phyloP scores from a whole-genome alignment of 2,797 vertebrate species.

The Coregonus sp. region DNA sequence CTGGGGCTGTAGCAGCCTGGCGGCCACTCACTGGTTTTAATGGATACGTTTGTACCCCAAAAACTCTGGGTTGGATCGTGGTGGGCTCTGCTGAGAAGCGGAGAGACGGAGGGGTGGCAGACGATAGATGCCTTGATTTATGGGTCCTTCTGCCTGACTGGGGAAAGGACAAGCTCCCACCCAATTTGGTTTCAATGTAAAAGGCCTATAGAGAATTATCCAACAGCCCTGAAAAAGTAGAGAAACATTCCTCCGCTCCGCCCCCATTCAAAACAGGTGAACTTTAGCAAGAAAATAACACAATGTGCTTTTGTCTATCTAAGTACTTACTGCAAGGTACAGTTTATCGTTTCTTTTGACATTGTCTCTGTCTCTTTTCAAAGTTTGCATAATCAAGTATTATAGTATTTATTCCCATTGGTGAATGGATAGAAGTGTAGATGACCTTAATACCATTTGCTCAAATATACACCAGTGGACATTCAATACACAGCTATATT shows the following conservation, averaged over 20 bases:
- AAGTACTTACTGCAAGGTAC: neutral
- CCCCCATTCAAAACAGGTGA: conserved; percentile 63
- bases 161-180: conserved; percentile 89
- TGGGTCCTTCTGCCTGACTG: conserved; percentile 85
- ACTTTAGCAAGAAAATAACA: conserved; percentile 45
- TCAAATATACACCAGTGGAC: neutral
- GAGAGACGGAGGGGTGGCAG: conserved; percentile 88
- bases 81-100: conserved; percentile 86
- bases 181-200: conserved; percentile 96
- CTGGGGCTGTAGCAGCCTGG: conserved; percentile 78
- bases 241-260: conserved; percentile 75
- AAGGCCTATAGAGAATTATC: conserved; percentile 84
- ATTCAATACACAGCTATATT: neutral
- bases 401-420: neutral
- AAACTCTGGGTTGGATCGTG: conserved; percentile 85
- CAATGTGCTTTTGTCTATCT: conserved; percentile 40
- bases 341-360: neutral
- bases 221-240: conserved; percentile 74
- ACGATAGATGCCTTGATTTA: conserved; percentile 91
- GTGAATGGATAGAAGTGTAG: neutral
- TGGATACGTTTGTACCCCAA: conserved; percentile 89
- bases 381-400: neutral
- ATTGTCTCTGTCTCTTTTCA: neutral
- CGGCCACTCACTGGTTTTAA: conserved; percentile 87
- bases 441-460: neutral